phyloP scores from a whole-genome alignment of 2,797 vertebrate genomes.

The Onychomys torridus region DNA sequence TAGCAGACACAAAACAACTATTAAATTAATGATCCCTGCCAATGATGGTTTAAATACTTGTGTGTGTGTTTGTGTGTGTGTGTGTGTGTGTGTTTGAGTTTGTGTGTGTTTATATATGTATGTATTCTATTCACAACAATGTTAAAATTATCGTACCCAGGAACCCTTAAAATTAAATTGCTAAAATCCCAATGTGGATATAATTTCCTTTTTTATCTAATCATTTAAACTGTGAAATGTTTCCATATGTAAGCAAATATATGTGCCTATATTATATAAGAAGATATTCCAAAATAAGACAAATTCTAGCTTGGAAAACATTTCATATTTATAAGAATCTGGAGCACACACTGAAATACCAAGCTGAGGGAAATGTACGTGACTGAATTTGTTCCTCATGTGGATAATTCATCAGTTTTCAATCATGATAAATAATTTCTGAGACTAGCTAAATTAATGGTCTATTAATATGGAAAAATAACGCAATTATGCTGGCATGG shows the following conservation, averaged over 20 bases:
- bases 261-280: not conserved
- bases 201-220: constrained; percentile 41
- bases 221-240: constrained; percentile 44
- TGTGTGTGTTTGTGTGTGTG: not conserved
- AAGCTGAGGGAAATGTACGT: not conserved
- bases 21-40: constrained; percentile 73
- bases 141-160: constrained; percentile 56
- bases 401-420: not conserved
- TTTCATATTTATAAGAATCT: constrained; percentile 15
- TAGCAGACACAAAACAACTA: constrained; percentile 32
- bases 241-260: constrained; percentile 30
- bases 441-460: not conserved
- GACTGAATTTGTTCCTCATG: not conserved
- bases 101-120: not conserved
- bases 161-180: constrained; percentile 54
- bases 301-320: not conserved
- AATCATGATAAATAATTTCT: not conserved
- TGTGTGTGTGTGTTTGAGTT: not conserved
- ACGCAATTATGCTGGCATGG: not conserved
- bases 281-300: not conserved
- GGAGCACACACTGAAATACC: not conserved
- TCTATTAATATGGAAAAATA: not conserved
- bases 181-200: constrained; percentile 27
- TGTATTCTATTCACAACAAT: constrained; percentile 44
- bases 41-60: constrained; percentile 55